phyloP scores from a whole-genome alignment of 37 sponge, comb jelly and placozoan species.

The Diacarnus erythraeanus region DNA sequence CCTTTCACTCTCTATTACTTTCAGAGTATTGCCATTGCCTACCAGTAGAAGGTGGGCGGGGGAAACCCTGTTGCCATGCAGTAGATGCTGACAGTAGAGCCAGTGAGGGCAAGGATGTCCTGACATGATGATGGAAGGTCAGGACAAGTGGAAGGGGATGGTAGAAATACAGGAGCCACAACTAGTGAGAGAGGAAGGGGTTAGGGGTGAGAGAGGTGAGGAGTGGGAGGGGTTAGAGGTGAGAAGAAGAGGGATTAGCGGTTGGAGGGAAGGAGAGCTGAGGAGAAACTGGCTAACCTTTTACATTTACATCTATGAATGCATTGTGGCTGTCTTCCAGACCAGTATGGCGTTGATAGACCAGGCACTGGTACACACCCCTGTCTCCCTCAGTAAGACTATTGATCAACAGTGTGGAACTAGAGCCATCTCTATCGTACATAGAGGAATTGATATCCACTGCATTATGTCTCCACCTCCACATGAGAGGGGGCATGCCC shows the following conservation, averaged over 20 bases:
- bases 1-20: not conserved
- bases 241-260: not conserved
- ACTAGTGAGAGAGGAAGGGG: not conserved
- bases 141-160: not conserved
- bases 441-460: not conserved
- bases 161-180: not conserved
- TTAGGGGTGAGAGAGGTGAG: not conserved
- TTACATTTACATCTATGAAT: not conserved
- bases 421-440: not conserved
- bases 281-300: no score
- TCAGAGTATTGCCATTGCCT: not conserved
- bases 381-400: slow-evolving; percentile 14
- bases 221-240: slow-evolving; percentile 1
- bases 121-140: no score
- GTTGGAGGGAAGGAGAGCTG: not conserved
- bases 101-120: not conserved
- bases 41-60: slow-evolving; percentile 33
- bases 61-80: slow-evolving; percentile 36
- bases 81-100: slow-evolving; percentile 1
- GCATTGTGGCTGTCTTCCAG: slow-evolving; percentile 4
- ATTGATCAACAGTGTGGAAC: slow-evolving; percentile 17
- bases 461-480: slow-evolving; percentile 37
- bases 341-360: not conserved
- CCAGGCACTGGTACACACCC: slow-evolving; percentile 62
- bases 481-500: slow-evolving; percentile 33